These are phyloP conservation scores for Drosophila infuscata DNA, from an alignment of 2,888 invertebrate species.

Conservation along the genomic window DNA sequence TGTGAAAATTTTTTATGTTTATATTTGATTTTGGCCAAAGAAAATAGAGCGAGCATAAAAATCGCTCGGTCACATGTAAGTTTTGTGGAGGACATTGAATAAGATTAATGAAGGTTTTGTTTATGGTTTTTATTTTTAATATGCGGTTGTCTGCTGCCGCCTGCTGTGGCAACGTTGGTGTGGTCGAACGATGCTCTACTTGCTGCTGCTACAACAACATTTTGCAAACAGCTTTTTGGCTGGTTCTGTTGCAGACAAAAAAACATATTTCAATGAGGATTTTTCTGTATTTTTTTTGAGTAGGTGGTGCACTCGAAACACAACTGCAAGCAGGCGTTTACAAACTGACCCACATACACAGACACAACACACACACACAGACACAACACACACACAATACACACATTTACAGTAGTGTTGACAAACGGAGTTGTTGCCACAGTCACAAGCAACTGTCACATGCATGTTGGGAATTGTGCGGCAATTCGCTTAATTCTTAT, in stretches of 20 bases:
- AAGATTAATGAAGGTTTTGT: constrained; percentile 78
- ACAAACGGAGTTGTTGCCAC: constrained; percentile 18
- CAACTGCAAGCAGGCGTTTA: constrained; percentile 49
- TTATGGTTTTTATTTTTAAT: constrained; percentile 52
- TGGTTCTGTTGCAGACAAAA: constrained; percentile 34
- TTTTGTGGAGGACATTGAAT: constrained; percentile 78
- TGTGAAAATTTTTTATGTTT: constrained; percentile 81
- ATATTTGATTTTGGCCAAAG: constrained; percentile 55
- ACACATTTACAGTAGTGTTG: not conserved
- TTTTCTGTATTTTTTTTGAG: constrained; percentile 33
- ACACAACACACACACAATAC: constrained; percentile 21
- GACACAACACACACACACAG: constrained; percentile 4
- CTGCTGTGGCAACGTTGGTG: constrained; percentile 62
- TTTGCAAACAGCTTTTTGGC: constrained; percentile 34
- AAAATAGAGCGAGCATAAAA: constrained; percentile 28
- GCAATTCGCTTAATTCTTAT: constrained; percentile 75
- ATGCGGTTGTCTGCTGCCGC: constrained; percentile 54
- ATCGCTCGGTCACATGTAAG: constrained; percentile 61
- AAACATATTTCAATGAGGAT: constrained; percentile 73
- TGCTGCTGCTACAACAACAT: constrained; percentile 33
- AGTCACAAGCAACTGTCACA: constrained; percentile 66
- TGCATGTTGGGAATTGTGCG: constrained; percentile 71
- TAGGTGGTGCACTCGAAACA: constrained; percentile 47
- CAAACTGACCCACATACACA: constrained; percentile 59
- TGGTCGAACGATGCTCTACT: constrained; percentile 38